Evolutionary conservation across 2,888 invertebrate species (phyloP), one percentile per base, ranked within the genome.

Genomic region (Drosophila macrospina): DNA sequence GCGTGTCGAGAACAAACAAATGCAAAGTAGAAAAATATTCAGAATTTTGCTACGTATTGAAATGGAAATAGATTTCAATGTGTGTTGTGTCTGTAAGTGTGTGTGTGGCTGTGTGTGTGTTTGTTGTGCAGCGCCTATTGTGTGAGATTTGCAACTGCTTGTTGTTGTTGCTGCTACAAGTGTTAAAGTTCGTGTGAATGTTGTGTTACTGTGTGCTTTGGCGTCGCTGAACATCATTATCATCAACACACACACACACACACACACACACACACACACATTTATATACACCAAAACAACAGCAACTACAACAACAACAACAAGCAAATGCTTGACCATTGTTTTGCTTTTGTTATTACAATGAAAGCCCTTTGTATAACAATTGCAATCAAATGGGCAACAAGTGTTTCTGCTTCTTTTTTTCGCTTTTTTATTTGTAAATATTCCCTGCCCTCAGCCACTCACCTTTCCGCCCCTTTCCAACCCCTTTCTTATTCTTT

Each of bases 141-240:
- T 74, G 57, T 41, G 61, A 77, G 55, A 67, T 77, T 77, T 62
- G 74, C 74, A 75, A 70, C 37, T 61, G 36, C 3, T 16, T 52
- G 44, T 48, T 65, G 51, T 36, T 70, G 69, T 42, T 55, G 52
- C 36, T 45, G 65, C 56, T 67, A 57, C 47, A 79, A 87, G 83
- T 83, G 83, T 79, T 83, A 86, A 83, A 87, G 86, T 87, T 83
- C 86, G 88, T 83, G 82, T 87, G 86, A 87, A 83, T 79, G 79
- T 73, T 73, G 67, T 73, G 67, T 34, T 62, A 67, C 52, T 51
- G 37, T n/a, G n/a, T n/a, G 36, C 39, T 57, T 64, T 54, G 66
- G 37, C 42, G 50, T 71, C 52, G 70, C 64, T 60, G 65, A 86
- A 83, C 88, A 83, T 86, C 86, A 83, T 83, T 83, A 83, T 87